phyloP scores from a whole-genome alignment of 1,140 invertebrate species.

The Macrocentrus cingulum region DNA sequence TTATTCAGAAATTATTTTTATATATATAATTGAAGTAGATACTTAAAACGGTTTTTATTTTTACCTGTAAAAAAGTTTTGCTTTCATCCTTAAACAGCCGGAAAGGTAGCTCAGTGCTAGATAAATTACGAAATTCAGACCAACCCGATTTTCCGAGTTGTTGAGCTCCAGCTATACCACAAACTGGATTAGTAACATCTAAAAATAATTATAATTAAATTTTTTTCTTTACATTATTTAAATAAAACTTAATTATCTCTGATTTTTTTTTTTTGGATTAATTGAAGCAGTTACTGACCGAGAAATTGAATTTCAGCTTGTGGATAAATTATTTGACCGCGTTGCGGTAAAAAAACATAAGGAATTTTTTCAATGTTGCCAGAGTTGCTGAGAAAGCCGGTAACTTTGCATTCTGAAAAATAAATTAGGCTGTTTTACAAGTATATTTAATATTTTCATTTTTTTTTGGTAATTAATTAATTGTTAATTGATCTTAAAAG shows the following conservation, averaged over 20 bases:
- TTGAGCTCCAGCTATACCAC: conserved; percentile 81
- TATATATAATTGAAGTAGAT: neutral
- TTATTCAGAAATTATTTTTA: conserved; percentile 19
- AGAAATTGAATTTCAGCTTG: conserved; percentile 80
- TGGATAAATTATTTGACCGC: conserved; percentile 83
- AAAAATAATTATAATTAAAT: conserved; percentile 24
- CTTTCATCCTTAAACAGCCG: conserved; percentile 77
- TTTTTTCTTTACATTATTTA: too few species aligned
- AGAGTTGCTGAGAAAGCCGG: conserved; percentile 74
- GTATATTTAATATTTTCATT: neutral
- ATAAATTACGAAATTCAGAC: conserved; percentile 72
- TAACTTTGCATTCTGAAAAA: conserved; percentile 76
- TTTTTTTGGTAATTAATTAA: neutral
- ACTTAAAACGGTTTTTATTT: conserved; percentile 5
- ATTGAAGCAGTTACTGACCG: too few species aligned
- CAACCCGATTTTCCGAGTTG: conserved; percentile 77
- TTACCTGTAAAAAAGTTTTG: conserved; percentile 75
- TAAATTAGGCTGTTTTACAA: conserved; percentile 41
- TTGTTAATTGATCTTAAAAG: too few species aligned
- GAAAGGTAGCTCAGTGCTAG: conserved; percentile 77
- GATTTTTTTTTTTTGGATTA: too few species aligned
- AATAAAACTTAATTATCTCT: neutral
- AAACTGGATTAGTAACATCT: conserved; percentile 79
- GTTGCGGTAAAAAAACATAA: conserved; percentile 80
- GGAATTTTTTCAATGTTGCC: conserved; percentile 77